Conservation (phyloP, 2,113 vertebrate species). For the Odontophorus gujanensis region DNA sequence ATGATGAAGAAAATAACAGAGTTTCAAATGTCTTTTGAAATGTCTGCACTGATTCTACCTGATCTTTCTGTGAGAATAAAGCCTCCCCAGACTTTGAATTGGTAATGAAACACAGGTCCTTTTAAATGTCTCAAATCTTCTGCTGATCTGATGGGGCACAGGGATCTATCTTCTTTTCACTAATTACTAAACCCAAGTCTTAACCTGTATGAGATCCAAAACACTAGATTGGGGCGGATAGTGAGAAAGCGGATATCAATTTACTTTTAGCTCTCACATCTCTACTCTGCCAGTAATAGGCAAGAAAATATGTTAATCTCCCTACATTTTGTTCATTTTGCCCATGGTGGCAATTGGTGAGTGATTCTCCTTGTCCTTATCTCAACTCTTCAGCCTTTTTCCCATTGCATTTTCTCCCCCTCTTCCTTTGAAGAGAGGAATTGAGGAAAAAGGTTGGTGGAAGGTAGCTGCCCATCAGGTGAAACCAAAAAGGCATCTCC, state of each 20-base stretch:
- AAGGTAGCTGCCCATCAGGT: too few species aligned
- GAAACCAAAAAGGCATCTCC: background rate
- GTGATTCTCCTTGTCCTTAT: too few species aligned
- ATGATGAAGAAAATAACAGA: background rate
- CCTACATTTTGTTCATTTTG: too few species aligned
- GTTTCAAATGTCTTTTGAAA: background rate
- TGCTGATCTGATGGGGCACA: background rate
- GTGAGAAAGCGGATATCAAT: too few species aligned
- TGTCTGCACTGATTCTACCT: background rate
- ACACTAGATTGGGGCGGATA: background rate
- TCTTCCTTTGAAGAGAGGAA: too few species aligned
- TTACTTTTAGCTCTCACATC: too few species aligned
- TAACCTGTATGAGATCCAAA: background rate
- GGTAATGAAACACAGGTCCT: background rate
- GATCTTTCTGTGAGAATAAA: background rate
- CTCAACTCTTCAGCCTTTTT: too few species aligned
- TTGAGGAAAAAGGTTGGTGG: too few species aligned
- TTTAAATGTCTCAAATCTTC: background rate
- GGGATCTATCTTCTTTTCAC: background rate
- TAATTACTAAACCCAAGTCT: background rate
- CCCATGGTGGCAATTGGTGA: too few species aligned
- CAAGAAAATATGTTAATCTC: too few species aligned
- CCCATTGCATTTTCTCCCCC: too few species aligned
- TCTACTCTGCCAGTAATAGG: too few species aligned
- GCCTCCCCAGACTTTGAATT: background rate